Evolutionary conservation across 1,140 invertebrate species (phyloP).

Genomic region (Anoplolepis gracilipes): DNA sequence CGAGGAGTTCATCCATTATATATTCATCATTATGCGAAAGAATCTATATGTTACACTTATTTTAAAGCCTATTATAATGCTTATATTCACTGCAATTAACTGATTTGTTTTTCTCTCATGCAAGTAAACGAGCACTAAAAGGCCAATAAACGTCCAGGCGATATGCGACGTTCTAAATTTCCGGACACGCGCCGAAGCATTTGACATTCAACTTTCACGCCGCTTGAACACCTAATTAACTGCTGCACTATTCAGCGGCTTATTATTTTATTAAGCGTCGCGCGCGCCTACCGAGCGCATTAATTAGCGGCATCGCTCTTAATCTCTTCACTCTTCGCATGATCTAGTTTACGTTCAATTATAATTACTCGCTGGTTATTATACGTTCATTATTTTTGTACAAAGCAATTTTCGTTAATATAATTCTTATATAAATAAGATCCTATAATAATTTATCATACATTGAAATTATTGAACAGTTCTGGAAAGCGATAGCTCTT

Average conservation of each 20-base stretch:
- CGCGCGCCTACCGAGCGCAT: not conserved
- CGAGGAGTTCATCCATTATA: not conserved
- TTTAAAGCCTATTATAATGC: not conserved
- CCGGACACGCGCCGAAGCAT: conserved; percentile 20
- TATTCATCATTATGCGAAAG: not conserved
- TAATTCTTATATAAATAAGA: not conserved
- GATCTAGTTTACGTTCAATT: conserved; percentile 20
- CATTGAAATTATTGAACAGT: not conserved
- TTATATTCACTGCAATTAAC: not conserved
- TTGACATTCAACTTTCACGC: conserved; percentile 50
- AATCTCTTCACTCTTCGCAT: conserved; percentile 1
- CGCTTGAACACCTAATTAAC: conserved; percentile 36
- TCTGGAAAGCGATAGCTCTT: not conserved
- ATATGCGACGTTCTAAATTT: conserved; percentile 10
- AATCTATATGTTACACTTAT: not conserved
- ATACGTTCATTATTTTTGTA: not conserved
- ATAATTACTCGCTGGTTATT: conserved; percentile 15
- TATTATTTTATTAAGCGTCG: conserved; percentile 51
- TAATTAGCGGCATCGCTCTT: conserved; percentile 23
- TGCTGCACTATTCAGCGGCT: conserved; percentile 32
- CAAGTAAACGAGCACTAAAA: conserved; percentile 30
- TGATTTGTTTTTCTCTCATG: conserved; percentile 14
- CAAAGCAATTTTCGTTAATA: not conserved
- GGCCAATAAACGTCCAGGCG: conserved; percentile 27
- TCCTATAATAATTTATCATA: not conserved